Evolutionary conservation across 2,888 invertebrate genomes (phyloP), one percentile per base, ranked within the genome.

Genomic region (Drosophila differens): DNA sequence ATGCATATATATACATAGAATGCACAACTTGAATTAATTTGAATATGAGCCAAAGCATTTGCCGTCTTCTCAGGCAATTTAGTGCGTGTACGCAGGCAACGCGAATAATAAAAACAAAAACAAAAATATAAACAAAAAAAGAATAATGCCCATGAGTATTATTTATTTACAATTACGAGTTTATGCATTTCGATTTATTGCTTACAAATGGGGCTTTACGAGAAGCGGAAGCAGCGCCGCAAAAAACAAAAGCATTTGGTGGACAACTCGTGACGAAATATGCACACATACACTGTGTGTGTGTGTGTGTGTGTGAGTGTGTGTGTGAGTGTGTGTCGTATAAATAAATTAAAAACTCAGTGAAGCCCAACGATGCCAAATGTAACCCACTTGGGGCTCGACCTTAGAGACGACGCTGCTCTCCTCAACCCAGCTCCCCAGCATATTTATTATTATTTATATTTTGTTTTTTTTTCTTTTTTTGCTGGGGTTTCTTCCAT

Each of bases 311-410:
- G 32, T 22, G 5, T 47, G 14, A 32, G 47, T 52, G 32, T 39
- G 37, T 53, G 55, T 52, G 59, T 53, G 58, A 67, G 41, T 64
- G 59, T 59, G 62, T 67, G 70, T 72, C 69, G 60, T 70, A 88
- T 85, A 85, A 85, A 85, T 85, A 85, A 82, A 85, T 88, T 76
- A 70, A 74, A 83, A 79, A 86, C 79, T 88, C 82, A 84, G 52
- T 89, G 82, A 81, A 82, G 82, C 85, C 74, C 71, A 80, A 82
- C 88, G 81, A 79, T 52, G 75, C 77, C 72, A 79, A 79, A 79
- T 70, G 79, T 74, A 81, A 83, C 67, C 72, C 70, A 81, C 59
- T 83, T 82, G 66, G 69, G 65, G 52, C 63, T 33, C 60, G 70
- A 72, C 71, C 67, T 75, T 75, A 33, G 54, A 79, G 71, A 78